Conservation (phyloP, 2,113 vertebrate species). For the Ceyx margarethae region DNA sequence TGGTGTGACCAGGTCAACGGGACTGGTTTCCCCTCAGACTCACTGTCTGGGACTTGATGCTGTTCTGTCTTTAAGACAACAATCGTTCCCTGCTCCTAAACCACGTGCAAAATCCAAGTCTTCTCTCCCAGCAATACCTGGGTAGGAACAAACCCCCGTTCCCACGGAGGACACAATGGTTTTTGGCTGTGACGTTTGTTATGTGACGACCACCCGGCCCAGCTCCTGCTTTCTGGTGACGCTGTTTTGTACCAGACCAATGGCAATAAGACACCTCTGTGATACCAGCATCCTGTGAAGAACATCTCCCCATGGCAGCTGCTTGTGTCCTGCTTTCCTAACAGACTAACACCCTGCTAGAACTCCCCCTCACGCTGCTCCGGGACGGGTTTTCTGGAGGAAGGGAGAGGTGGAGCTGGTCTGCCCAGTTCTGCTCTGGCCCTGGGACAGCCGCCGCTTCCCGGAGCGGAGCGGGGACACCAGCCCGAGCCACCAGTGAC, state of each 20-base stretch:
- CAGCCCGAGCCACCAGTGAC: background rate
- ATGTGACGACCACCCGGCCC: background rate
- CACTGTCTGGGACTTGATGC: background rate
- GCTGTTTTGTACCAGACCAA: conserved; percentile 16
- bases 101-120: background rate
- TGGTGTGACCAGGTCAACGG: background rate
- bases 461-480: background rate
- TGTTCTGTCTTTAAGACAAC: background rate
- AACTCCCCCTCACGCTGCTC: accelerated
- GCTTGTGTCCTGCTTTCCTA: conserved; percentile 8
- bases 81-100: background rate
- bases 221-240: background rate
- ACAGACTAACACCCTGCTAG: background rate
- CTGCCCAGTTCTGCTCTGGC: too few relatives aligned
- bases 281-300: background rate
- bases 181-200: background rate
- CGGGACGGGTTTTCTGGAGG: background rate
- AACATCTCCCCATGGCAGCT: background rate
- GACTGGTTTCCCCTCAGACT: background rate
- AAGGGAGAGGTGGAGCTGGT: background rate
- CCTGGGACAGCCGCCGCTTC: background rate
- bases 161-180: background rate
- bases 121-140: conserved; percentile 42
- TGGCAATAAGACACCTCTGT: conserved; percentile 53
- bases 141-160: background rate